Percentiles rank a stretch among this genome's conserved stretches.
These are phyloP conservation scores for Zapornia atra DNA, from an alignment of 2,113 vertebrate genomes.

Conservation along the genomic window DNA sequence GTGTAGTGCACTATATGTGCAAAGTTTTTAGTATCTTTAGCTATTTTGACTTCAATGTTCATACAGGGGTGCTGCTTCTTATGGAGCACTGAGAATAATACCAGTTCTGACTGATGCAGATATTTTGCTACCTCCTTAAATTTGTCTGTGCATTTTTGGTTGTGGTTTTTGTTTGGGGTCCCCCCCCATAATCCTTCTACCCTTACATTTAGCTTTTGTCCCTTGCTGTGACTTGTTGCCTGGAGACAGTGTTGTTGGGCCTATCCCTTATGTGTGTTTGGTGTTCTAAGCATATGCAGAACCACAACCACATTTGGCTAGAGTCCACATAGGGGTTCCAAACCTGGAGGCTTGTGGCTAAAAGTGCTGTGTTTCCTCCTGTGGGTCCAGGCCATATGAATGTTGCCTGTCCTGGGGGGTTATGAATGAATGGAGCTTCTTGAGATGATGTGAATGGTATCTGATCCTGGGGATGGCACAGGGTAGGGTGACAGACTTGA, in stretches of 20 bases:
- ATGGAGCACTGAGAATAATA: background rate
- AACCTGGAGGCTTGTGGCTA: background rate
- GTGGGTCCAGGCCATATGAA: background rate
- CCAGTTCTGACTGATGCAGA: background rate
- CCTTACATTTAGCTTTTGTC: background rate
- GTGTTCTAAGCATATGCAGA: background rate
- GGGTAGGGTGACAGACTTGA: background rate
- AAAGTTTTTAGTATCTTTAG: background rate
- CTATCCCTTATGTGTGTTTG: background rate
- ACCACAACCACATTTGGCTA: background rate
- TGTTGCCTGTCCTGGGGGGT: background rate
- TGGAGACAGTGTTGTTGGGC: background rate
- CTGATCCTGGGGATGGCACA: background rate
- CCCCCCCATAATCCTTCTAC: background rate
- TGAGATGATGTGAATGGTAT: background rate
- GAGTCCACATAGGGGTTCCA: background rate
- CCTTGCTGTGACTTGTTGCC: background rate
- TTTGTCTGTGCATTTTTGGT: background rate
- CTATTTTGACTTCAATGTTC: background rate
- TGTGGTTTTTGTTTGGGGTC: too few species aligned
- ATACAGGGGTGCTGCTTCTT: background rate
- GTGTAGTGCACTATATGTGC: background rate
- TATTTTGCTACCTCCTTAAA: background rate
- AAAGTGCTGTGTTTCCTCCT: background rate
- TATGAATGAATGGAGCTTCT: background rate